Conservation (phyloP, 2,113 vertebrate genomes). For the Megaleporinus macrocephalus region DNA sequence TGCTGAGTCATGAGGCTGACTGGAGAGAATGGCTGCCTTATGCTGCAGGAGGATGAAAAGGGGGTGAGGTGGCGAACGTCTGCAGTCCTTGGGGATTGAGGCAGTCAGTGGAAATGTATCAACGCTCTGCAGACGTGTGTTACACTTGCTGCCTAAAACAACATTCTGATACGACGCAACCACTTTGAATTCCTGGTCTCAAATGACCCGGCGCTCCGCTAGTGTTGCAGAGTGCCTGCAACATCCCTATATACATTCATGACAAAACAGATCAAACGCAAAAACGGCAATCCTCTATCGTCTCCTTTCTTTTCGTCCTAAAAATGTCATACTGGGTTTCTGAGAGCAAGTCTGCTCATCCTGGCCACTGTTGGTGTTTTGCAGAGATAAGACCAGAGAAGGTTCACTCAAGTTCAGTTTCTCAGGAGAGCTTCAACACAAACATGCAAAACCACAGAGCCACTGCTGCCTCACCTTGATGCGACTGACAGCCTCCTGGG, state of each 20-base stretch:
- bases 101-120: conserved; percentile 1
- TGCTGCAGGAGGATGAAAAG: conserved; percentile 35
- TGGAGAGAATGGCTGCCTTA: conserved; percentile 19
- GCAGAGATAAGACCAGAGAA: conserved; percentile 23
- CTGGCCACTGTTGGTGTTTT: conserved; percentile 31
- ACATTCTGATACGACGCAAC: not conserved
- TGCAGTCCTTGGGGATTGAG: conserved; percentile 19
- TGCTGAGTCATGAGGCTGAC: conserved; percentile 49
- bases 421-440: not conserved
- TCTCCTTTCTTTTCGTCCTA: not conserved
- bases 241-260: not conserved
- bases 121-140: conserved; percentile 1
- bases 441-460: not conserved
- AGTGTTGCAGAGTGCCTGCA: not conserved
- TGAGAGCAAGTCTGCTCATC: conserved; percentile 6
- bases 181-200: not conserved
- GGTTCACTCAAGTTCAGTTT: conserved; percentile 23
- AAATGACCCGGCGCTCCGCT: not conserved
- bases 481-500: conserved; percentile 95
- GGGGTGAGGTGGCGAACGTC: conserved; percentile 9
- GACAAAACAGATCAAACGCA: not conserved
- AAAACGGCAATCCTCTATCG: not conserved
- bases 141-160: not conserved
- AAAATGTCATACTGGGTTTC: conserved; percentile 7
- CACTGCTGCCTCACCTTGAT: conserved; percentile 86